Percentiles rank a stretch among this genome's conserved stretches.
These are phyloP conservation scores for Ophioninae sp. DNA, from an alignment of 2,888 invertebrate species.

Conservation along the genomic window DNA sequence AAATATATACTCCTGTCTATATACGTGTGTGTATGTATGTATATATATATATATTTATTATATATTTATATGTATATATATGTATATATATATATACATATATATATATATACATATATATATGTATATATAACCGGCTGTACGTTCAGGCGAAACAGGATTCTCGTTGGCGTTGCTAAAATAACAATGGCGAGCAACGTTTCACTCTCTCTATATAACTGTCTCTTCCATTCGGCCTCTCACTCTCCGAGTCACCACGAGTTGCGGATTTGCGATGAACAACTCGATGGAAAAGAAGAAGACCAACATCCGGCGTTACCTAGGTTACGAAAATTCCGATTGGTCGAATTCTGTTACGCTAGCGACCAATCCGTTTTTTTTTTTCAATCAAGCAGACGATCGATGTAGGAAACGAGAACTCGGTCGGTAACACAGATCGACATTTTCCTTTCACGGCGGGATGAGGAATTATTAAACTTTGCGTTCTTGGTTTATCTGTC, in stretches of 20 bases:
- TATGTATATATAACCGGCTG: conserved; percentile 26
- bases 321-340: conserved; percentile 64
- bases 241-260: conserved; percentile 43
- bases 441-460: background rate
- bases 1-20: conserved; percentile 29
- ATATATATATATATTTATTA: conserved; percentile 40
- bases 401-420: background rate
- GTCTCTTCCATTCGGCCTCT: conserved; percentile 10
- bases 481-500: background rate
- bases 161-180: conserved; percentile 68
- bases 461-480: background rate
- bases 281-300: conserved; percentile 50
- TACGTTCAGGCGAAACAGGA: conserved; percentile 9
- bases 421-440: background rate
- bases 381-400: background rate
- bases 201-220: conserved; percentile 4
- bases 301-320: conserved; percentile 74
- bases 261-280: conserved; percentile 51
- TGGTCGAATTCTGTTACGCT: conserved; percentile 48
- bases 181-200: conserved; percentile 72
- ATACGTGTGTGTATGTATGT: conserved; percentile 10
- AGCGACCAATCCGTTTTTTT: conserved; percentile 24
- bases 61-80: conserved; percentile 21
- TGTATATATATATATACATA: conserved; percentile 9
- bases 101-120: conserved; percentile 35